Conservation (phyloP, 2,797 vertebrate species). For the Cheracebus regulus region DNA sequence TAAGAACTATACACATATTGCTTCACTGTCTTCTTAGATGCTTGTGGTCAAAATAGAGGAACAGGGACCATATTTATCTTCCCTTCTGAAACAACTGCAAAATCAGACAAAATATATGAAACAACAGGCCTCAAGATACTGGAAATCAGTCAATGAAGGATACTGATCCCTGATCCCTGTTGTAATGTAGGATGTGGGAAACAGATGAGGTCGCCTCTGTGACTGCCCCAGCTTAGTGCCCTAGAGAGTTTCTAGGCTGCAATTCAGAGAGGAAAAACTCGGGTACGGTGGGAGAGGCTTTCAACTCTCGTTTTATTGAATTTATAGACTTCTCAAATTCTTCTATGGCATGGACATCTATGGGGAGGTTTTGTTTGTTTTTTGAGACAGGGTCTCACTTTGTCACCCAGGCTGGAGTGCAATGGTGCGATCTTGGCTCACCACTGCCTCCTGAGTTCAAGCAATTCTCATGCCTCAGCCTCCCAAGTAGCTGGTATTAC, state of each 20-base stretch:
- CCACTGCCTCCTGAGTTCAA: neutral
- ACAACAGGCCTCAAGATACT: neutral
- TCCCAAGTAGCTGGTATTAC: neutral
- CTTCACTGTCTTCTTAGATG: neutral
- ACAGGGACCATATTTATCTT: neutral
- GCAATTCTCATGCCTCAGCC: neutral
- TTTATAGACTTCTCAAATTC: neutral
- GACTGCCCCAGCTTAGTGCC: neutral
- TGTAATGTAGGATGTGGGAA: neutral
- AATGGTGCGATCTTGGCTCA: neutral
- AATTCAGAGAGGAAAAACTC: neutral
- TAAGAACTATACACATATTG: neutral
- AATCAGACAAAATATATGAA: neutral
- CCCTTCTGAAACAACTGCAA: neutral
- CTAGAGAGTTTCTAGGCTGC: neutral
- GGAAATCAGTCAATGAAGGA: neutral
- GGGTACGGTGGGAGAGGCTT: neutral
- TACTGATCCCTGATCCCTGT: neutral
- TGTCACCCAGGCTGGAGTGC: neutral
- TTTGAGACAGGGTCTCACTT: neutral
- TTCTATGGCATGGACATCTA: neutral
- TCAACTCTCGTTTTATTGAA: neutral
- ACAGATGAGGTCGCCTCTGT: neutral
- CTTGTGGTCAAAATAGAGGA: neutral
- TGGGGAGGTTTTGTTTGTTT: neutral